phyloP scores from a whole-genome alignment of 2,797 vertebrate species.

The Gallinago stenura region DNA sequence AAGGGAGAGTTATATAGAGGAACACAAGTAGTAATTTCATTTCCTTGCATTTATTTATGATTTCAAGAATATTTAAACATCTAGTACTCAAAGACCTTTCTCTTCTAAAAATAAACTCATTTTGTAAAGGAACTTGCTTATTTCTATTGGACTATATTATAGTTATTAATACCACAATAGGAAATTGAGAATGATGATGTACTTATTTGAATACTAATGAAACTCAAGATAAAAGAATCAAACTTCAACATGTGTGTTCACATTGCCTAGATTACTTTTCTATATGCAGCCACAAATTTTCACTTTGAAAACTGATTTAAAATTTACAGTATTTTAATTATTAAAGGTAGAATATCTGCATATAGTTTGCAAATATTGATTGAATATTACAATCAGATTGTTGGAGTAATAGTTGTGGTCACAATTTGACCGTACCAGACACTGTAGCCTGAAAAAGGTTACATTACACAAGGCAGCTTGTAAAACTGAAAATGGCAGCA shows the following conservation, averaged over 20 bases:
- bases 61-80: not conserved
- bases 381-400: not conserved
- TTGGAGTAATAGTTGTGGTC: not conserved
- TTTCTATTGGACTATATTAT: not conserved
- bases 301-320: not conserved
- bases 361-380: not conserved
- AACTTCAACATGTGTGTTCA: not conserved
- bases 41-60: not conserved
- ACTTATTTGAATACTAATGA: not conserved
- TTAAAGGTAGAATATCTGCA: not conserved
- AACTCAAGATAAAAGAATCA: not conserved
- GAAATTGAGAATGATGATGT: not conserved
- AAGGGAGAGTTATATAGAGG: not conserved
- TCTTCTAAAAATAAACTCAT: not conserved
- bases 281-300: not conserved
- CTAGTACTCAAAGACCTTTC: not conserved
- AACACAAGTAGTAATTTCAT: not conserved
- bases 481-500: not conserved
- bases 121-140: not conserved
- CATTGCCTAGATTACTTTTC: not conserved
- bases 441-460: not conserved
- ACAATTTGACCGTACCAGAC: not conserved
- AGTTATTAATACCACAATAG: not conserved
- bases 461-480: not conserved
- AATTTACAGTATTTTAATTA: not conserved